These are phyloP conservation scores for Petrocephalus microphthalmus DNA, from an alignment of 2,113 vertebrate species.

Conservation along the genomic window DNA sequence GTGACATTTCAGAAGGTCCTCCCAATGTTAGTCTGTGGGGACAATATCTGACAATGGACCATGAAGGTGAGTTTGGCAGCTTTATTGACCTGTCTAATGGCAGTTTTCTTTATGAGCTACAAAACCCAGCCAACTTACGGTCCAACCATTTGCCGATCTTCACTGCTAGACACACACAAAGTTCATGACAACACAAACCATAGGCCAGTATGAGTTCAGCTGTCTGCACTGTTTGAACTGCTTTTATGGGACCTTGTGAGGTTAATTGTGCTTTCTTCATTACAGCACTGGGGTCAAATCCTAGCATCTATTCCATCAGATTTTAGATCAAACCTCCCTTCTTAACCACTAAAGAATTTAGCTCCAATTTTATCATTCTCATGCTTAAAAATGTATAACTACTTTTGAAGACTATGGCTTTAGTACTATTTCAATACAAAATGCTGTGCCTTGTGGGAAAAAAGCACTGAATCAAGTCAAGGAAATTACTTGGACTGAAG, in stretches of 20 bases:
- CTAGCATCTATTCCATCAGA: background rate
- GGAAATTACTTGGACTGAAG: background rate
- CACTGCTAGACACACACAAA: background rate
- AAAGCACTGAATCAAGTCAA: background rate
- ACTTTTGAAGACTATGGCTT: background rate
- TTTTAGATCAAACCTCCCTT: background rate
- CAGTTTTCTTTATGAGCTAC: background rate
- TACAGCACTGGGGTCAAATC: background rate
- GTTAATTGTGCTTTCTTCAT: background rate
- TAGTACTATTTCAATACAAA: background rate
- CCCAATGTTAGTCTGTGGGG: background rate
- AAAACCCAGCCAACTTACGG: background rate
- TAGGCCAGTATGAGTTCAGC: background rate
- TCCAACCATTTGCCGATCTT: background rate
- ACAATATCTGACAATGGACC: background rate
- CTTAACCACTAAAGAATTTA: background rate
- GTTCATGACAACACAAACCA: background rate
- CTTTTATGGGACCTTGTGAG: background rate
- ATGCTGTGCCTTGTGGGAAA: background rate
- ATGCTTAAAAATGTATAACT: background rate
- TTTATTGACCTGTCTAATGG: background rate
- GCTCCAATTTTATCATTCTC: background rate
- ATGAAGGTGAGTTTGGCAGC: background rate
- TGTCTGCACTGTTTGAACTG: background rate
- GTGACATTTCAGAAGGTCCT: background rate